phyloP scores from a whole-genome alignment of 2,888 invertebrate genomes.

The Falcaria lacertinaria region DNA sequence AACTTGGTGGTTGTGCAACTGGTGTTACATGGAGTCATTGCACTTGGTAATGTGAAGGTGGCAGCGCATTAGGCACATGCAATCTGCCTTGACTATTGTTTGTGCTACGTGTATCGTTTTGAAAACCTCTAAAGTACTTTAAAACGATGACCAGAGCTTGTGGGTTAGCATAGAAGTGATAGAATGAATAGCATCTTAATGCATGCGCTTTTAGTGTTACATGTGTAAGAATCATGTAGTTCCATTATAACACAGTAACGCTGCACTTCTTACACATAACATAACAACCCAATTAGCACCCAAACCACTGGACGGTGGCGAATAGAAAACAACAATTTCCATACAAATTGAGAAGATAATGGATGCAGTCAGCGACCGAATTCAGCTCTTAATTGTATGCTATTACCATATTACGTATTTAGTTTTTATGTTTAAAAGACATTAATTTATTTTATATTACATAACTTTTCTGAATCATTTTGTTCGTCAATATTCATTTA shows the following conservation, averaged over 20 bases:
- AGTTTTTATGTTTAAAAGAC: background rate
- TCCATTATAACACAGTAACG: conserved; percentile 1
- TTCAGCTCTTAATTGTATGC: background rate
- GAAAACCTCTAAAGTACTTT: no score
- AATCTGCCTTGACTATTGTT: background rate
- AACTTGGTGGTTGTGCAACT: conserved; percentile 34
- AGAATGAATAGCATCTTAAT: background rate
- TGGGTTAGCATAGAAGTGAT: no score
- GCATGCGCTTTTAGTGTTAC: no score
- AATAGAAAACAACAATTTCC: conserved; percentile 18
- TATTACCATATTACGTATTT: conserved; percentile 1
- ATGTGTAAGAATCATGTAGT: background rate
- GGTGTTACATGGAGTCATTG: conserved; percentile 39
- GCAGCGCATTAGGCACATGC: background rate
- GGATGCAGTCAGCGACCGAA: background rate
- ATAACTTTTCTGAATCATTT: no score
- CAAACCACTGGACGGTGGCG: conserved; percentile 11
- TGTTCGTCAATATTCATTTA: no score
- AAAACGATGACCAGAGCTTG: no score
- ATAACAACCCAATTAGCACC: conserved; percentile 12
- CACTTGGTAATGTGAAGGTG: conserved; percentile 17
- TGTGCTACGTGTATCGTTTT: background rate
- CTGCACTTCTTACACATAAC: conserved; percentile 13
- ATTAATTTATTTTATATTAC: background rate
- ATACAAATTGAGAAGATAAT: conserved; percentile 20